Conservation (phyloP, 2,797 vertebrate species). For the Lepus oiostolus region DNA sequence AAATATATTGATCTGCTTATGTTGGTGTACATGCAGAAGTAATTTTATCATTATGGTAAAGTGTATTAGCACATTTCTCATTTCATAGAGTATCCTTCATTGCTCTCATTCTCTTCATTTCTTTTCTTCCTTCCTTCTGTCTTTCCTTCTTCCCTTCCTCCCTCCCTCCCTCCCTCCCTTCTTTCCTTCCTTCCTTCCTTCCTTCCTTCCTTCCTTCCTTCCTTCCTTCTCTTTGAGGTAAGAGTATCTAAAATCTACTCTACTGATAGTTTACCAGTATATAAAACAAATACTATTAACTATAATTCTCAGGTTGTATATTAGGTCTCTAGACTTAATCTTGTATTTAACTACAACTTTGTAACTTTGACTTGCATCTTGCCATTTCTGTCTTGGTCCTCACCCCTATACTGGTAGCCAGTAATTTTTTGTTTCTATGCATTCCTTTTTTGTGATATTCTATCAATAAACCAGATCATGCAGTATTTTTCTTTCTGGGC, state of each 20-base stretch:
- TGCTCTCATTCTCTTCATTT: no score
- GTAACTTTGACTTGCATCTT: background rate
- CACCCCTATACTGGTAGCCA: background rate
- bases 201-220: background rate
- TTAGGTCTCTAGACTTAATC: background rate
- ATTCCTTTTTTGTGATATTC: background rate
- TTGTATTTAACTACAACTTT: no score
- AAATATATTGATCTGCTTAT: no score
- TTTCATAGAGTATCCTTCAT: no score
- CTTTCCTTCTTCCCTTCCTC: no score
- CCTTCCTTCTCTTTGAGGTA: no score
- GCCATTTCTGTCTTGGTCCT: background rate
- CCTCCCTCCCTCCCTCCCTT: no score
- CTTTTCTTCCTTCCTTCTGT: no score
- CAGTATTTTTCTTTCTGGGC: background rate
- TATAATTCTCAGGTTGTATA: background rate
- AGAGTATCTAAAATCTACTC: background rate
- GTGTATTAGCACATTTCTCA: no score
- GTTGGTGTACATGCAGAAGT: no score
- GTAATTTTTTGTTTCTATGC: background rate
- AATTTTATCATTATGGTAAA: no score
- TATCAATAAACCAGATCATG: background rate
- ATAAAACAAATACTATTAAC: background rate
- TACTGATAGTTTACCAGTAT: background rate
- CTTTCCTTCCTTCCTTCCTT: no score